Evolutionary conservation across 2,113 vertebrate species (phyloP).

Genomic region (Copsychus sechellarum): DNA sequence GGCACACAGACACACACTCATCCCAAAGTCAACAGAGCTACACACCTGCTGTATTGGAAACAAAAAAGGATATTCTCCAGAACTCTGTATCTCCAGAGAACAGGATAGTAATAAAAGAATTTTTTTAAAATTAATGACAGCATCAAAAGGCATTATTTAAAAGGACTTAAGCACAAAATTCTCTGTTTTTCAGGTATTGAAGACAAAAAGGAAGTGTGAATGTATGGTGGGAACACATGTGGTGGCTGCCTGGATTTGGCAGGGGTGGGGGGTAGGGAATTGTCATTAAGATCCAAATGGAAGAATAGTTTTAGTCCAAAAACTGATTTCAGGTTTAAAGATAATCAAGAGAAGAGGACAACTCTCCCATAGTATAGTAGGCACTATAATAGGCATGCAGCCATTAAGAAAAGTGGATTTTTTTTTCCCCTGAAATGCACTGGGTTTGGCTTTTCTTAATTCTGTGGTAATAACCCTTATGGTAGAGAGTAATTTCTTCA

Average conservation of each 20-base stretch:
- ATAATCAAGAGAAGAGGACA: neutral
- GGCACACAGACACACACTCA: fast-evolving
- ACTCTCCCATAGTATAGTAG: neutral
- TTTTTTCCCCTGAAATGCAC: neutral
- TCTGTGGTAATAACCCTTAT: neutral
- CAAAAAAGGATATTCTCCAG: neutral
- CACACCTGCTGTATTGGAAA: neutral
- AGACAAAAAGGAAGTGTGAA: neutral
- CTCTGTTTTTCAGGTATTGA: neutral
- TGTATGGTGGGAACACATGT: neutral
- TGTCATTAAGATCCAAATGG: neutral
- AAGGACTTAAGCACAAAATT: neutral
- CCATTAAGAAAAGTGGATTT: neutral
- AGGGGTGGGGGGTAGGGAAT: neutral
- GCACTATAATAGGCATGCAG: neutral
- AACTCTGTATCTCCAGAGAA: neutral
- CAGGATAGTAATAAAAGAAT: neutral
- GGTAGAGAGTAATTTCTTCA: neutral
- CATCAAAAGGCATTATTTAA: neutral
- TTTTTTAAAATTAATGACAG: neutral
- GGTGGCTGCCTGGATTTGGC: neutral
- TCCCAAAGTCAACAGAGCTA: neutral
- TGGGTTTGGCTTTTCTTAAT: neutral
- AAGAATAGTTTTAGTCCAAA: neutral
- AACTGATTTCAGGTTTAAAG: neutral